These are phyloP conservation scores for Podilymbus podiceps DNA, from an alignment of 2,113 vertebrate genomes.

Conservation along the genomic window DNA sequence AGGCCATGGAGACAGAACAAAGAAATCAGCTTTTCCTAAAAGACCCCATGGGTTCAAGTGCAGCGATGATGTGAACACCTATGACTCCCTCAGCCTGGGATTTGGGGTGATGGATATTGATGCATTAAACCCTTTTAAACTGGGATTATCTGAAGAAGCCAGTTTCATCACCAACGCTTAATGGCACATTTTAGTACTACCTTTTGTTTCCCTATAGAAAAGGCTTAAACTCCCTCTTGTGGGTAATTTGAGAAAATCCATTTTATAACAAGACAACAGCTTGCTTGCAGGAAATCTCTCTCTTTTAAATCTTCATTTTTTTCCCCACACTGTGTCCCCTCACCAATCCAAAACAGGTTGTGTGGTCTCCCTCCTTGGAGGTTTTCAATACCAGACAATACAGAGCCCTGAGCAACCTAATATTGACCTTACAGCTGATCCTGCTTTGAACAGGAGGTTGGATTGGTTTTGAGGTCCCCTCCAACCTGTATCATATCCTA, in stretches of 20 bases:
- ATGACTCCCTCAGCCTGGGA: neutral
- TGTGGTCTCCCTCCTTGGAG: neutral
- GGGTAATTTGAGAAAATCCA: neutral
- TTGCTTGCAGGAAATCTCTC: neutral
- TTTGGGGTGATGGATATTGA: neutral
- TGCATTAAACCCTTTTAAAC: neutral
- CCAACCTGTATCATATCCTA: neutral
- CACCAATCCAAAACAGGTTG: neutral
- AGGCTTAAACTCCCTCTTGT: conserved; percentile 62
- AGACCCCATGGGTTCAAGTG: neutral
- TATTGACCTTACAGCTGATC: neutral
- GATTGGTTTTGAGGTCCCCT: neutral
- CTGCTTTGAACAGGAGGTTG: neutral
- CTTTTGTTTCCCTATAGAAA: neutral
- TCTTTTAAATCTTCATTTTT: neutral
- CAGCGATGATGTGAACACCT: neutral
- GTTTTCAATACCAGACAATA: neutral
- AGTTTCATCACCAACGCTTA: fast-evolving
- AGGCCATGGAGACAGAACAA: neutral
- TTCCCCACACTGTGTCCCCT: neutral
- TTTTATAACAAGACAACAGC: neutral
- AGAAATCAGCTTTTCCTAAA: neutral
- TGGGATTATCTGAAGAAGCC: neutral
- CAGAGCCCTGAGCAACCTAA: neutral
- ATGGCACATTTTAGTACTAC: neutral